Base-by-base conservation (phyloP, 2,113 vertebrate genomes). In the Melanocharis versteri region DNA sequence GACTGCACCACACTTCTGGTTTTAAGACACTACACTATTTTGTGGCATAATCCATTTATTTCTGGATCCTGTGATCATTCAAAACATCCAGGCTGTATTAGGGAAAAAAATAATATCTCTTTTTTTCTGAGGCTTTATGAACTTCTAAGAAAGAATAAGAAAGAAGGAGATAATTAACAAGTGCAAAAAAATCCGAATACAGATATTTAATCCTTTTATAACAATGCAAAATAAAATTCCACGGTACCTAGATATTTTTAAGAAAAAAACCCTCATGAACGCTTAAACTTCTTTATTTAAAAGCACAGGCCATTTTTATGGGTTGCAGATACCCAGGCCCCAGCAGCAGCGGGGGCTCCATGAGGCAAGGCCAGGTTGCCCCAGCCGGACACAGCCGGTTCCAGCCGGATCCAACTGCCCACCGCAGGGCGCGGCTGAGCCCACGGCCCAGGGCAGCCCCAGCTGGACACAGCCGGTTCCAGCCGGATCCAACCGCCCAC, bases 301-400 rank as follows among this genome's bases (percentile, higher is more conserved):
- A 87, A 71, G 9, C 20, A 62, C 16, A 27, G 7, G 8, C n/a
- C 15, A 26, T 54, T 69, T 77, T 6, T n/a, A 37, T 7, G 0
- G 1, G 7, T 31, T 47, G 35, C 10, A 24, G 30, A 16, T 54
- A 48, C 7, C 7, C 6, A 9, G 45, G 20, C 0, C 0, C 11
- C 0, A 1, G 28, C 26, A 51, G 13, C 21, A 35, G 23, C 0
- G 0, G 12, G 0, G 0, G 7, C 8, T 69, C 22, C 0, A 0
- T 20, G 35, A 76, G 22, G 15, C 42, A 1, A 56, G 17, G 13
- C n/a, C 0, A 0, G 21, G 20, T 24, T 69, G n/a, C 8, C 40
- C 35, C 48, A 45, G 61, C 31, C 0, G 0, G 35, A 13, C 39
- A 24, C 15, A 53, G 31, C 47, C 1, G 0, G 42, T 24, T 27